Percentiles rank a stretch among this genome's conserved stretches.
Evolutionary conservation across 2,113 vertebrate genomes (phyloP).

Genomic region (Oncorhynchus tshawytscha): DNA sequence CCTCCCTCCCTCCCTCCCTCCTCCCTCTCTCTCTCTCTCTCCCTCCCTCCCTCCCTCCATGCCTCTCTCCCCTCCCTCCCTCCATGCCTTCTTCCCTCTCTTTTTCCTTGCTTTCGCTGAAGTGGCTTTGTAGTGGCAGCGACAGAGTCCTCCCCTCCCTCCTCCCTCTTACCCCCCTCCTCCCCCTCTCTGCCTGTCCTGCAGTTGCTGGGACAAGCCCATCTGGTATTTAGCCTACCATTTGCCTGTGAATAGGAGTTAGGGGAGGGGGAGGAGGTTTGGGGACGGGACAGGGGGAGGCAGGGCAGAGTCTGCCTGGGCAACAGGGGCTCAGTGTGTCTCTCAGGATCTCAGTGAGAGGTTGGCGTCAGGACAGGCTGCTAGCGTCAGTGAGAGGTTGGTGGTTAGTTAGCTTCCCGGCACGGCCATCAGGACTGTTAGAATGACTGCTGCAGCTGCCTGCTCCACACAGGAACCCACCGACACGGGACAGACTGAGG

Average conservation of each 20-base stretch:
- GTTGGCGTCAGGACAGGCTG: background rate
- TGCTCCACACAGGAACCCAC: background rate
- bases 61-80: background rate
- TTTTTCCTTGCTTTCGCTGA: conserved; percentile 4
- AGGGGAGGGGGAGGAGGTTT: background rate
- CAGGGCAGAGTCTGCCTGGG: background rate
- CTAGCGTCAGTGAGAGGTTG: background rate
- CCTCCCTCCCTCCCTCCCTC: background rate
- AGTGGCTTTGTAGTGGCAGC: conserved; percentile 8
- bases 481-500: background rate
- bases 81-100: background rate
- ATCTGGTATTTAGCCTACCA: conserved; percentile 15
- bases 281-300: background rate
- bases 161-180: background rate
- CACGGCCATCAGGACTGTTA: background rate
- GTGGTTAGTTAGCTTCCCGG: background rate
- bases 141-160: background rate
- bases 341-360: background rate
- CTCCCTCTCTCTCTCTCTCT: background rate
- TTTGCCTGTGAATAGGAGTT: background rate
- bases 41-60: background rate
- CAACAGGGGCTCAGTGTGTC: background rate
- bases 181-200: background rate
- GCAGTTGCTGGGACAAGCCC: conserved; percentile 7
- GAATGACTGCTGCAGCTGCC: background rate